Evolutionary conservation across 2,113 vertebrate genomes (phyloP), one percentile per base, ranked within the genome.

Genomic region (Chloropsis hardwickii): DNA sequence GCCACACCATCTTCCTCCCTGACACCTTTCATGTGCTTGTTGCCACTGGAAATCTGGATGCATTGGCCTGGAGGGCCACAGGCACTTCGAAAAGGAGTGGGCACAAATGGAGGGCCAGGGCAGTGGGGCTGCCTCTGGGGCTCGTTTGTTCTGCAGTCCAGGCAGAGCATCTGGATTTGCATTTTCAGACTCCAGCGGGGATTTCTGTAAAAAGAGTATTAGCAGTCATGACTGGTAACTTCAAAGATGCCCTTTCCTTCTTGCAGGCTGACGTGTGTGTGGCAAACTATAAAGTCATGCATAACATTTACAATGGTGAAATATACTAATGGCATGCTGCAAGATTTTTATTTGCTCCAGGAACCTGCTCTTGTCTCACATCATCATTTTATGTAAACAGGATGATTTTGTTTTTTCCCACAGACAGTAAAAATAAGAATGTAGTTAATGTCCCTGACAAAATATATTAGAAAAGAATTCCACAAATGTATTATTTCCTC

Each of bases 331-430:
- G 79, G 71, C 47, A 37, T 37, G 14, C 58, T 88, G 17, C 35
- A 86, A 74, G 73, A 11, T 65, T 86, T 62, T 93, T 23, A 73
- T 81, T 94, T 96, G 72, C 77, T 95, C 5, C 42, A 71, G 91
- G 53, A 92, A 71, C 62, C 17, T 74, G 23, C 50, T 80, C 67
- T 54, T 44, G 44, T 81, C 44, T 94, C 88, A 56, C 62, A 77
- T 86, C 37, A 40, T 29, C 40, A 31, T 90, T 86, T 94, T 92
- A 89, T 86, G 61, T 71, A 95, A 91, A 96, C 91, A 62, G 31
- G 15, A 67, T 90, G 29, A 69, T 83, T 86, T 84, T 12, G 19
- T 95, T 87, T 76, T 76, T 40, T 83, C 54, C 33, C 11, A 37
- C 7, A 61, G 71, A 76, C 29, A 83, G 58, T 83, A 92, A 90